Evolutionary conservation across 2,797 vertebrate species (phyloP).

Genomic region (Clarias laeviceps): DNA sequence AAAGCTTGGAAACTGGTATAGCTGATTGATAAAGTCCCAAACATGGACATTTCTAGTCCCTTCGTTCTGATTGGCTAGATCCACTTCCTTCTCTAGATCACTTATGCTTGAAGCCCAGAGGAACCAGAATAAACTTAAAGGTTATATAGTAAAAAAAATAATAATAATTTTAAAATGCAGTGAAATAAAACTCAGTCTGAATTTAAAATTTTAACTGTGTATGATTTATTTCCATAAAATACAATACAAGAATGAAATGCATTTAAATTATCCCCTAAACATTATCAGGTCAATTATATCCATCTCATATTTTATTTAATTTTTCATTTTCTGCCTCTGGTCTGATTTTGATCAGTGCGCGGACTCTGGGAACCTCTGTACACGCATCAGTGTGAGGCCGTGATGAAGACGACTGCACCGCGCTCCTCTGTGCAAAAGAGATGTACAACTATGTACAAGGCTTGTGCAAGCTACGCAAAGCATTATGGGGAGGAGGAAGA

Average conservation of each 20-base stretch:
- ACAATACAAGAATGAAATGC: conserved; percentile 78
- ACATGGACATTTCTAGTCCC: no score
- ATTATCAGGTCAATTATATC: conserved; percentile 69
- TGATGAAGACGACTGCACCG: conserved; percentile 53
- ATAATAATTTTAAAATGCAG: background rate
- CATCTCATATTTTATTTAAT: conserved; percentile 55
- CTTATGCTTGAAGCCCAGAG: no score
- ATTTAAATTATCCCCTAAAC: conserved; percentile 73
- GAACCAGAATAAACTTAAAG: no score
- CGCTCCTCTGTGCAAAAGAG: conserved; percentile 86
- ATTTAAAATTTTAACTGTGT: conserved; percentile 72
- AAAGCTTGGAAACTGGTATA: no score
- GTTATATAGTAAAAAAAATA: no score
- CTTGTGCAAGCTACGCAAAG: conserved; percentile 79
- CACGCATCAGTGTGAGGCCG: conserved; percentile 81
- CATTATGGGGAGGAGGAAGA: conserved; percentile 39
- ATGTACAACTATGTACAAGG: conserved; percentile 98
- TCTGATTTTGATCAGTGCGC: conserved; percentile 79
- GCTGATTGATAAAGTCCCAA: no score
- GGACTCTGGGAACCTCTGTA: conserved; percentile 85
- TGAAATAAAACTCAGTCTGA: conserved; percentile 7
- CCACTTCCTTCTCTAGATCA: no score
- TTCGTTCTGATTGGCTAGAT: no score
- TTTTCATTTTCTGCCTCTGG: background rate
- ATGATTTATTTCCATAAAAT: conserved; percentile 87